These are phyloP conservation scores for Oxyruncus cristatus DNA, from an alignment of 2,113 vertebrate genomes.

Conservation along the genomic window DNA sequence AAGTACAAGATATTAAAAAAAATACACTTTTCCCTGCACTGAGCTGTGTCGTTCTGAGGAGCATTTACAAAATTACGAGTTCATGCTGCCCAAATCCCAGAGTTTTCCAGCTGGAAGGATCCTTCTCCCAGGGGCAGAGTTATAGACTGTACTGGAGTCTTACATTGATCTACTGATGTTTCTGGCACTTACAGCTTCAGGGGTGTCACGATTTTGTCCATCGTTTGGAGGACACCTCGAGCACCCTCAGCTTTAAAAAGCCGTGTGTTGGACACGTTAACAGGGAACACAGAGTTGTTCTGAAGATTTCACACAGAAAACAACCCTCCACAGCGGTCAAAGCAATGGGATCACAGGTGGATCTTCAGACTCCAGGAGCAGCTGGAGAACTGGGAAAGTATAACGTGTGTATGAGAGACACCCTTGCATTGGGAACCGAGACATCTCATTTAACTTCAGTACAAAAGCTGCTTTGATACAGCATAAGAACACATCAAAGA, in stretches of 20 bases:
- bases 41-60: background rate
- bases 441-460: background rate
- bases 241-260: background rate
- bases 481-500: background rate
- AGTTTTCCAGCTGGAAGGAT: background rate
- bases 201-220: background rate
- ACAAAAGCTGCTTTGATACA: background rate
- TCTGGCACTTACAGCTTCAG: background rate
- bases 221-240: fast-evolving
- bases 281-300: fast-evolving
- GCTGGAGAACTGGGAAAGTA: background rate
- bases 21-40: background rate
- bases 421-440: fast-evolving
- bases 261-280: fast-evolving
- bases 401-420: fast-evolving
- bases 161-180: background rate
- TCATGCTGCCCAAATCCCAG: background rate
- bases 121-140: background rate
- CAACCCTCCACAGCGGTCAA: background rate
- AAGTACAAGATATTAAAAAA: fast-evolving
- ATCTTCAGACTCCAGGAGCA: background rate
- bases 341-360: background rate
- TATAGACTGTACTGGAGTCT: fast-evolving
- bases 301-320: background rate
- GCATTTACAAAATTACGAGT: background rate